Conservation (phyloP, 2,888 invertebrate species). For the Prosapia bicincta region DNA sequence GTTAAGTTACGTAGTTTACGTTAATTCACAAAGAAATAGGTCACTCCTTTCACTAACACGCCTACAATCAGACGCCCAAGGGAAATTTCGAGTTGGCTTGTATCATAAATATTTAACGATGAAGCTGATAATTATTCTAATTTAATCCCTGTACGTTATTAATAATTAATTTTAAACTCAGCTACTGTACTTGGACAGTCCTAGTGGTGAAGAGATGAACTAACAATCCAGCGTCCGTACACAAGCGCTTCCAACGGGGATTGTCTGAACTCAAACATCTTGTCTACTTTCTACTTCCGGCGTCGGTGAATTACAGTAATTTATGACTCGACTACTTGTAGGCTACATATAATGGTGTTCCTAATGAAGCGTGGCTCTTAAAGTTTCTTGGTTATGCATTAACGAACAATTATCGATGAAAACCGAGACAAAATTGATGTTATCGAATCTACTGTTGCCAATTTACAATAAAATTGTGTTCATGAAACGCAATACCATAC, state of each 20-base stretch:
- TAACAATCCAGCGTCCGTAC: background rate
- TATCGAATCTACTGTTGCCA: no score
- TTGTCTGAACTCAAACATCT: background rate
- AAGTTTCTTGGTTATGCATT: background rate
- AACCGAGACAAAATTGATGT: no score
- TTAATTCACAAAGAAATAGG: background rate
- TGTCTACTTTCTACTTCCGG: constrained; percentile 2
- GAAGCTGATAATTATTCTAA: background rate
- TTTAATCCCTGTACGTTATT: background rate
- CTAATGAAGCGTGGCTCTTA: background rate
- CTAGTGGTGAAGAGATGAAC: background rate
- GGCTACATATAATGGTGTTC: background rate
- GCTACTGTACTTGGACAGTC: background rate
- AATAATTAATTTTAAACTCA: background rate
- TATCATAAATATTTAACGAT: background rate
- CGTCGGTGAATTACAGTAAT: background rate
- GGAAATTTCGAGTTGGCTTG: background rate
- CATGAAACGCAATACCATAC: no score
- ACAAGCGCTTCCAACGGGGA: background rate
- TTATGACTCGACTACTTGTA: background rate
- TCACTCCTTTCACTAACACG: background rate
- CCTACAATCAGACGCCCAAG: background rate
- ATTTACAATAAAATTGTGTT: no score
- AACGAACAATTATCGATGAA: background rate
- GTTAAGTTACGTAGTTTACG: background rate